Percentiles rank a stretch among this genome's conserved stretches.
These are phyloP conservation scores for Apamea monoglypha DNA, from an alignment of 2,888 invertebrate genomes.

Conservation along the genomic window DNA sequence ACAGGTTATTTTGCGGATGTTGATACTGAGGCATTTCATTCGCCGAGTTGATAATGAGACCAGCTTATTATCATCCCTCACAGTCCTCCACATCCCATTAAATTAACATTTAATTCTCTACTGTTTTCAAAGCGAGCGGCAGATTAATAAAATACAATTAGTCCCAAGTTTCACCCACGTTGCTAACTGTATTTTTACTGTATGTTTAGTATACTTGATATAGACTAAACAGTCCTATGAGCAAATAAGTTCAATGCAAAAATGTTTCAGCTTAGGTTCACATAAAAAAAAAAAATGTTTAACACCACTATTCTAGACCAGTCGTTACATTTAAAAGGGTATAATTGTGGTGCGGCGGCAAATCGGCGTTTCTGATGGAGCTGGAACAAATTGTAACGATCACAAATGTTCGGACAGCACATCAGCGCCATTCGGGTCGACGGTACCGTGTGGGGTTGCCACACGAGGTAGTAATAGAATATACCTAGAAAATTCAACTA, in stretches of 20 bases:
- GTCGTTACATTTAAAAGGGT: conserved; percentile 44
- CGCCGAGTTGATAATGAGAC: background rate
- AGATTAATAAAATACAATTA: background rate
- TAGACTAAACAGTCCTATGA: background rate
- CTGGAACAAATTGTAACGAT: conserved; percentile 56
- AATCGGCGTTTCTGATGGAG: conserved; percentile 25
- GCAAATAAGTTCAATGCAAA: background rate
- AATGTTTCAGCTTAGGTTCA: background rate
- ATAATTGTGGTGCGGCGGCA: conserved; percentile 23
- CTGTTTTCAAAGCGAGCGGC: background rate
- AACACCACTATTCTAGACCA: conserved; percentile 8
- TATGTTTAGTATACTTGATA: background rate
- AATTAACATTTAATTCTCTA: background rate
- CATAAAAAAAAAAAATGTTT: background rate
- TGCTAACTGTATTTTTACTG: background rate
- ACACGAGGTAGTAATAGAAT: background rate
- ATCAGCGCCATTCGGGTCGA: conserved; percentile 15
- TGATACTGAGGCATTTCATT: conserved; percentile 3
- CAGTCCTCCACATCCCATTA: background rate
- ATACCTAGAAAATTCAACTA: conserved; percentile 1
- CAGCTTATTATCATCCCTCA: background rate
- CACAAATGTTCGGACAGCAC: conserved; percentile 30
- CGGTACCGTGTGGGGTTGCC: background rate
- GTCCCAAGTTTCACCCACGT: background rate
- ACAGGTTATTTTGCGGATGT: conserved; percentile 3